Evolutionary conservation across 2,888 invertebrate species (phyloP).

Genomic region (Lordiphosa andalusiaca): DNA sequence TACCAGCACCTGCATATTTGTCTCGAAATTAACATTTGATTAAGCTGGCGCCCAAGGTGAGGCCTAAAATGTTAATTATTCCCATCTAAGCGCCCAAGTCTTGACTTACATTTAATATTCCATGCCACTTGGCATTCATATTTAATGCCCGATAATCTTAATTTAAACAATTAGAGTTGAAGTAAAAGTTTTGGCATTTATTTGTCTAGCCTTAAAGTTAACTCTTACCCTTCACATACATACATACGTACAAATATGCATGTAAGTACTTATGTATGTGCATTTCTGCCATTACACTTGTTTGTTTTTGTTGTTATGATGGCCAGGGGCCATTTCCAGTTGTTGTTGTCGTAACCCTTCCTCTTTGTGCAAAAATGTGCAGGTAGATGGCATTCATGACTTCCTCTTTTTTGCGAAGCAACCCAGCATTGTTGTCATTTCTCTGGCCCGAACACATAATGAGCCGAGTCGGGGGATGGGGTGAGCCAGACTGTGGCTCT

Average conservation of each 20-base stretch:
- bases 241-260: too few species aligned
- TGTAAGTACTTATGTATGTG: background rate
- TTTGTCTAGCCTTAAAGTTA: conserved; percentile 6
- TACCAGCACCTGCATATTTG: too few species aligned
- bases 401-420: conserved; percentile 37
- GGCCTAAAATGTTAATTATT: too few species aligned
- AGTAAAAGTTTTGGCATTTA: conserved; percentile 1
- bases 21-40: too few species aligned
- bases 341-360: conserved; percentile 21
- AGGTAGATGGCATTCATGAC: conserved; percentile 64
- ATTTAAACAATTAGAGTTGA: too few species aligned
- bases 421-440: conserved; percentile 38
- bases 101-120: too few species aligned
- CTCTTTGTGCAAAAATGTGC: conserved; percentile 49
- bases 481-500: background rate
- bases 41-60: too few species aligned
- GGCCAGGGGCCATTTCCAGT: conserved; percentile 11
- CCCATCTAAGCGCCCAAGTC: too few species aligned
- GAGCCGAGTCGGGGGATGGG: conserved; percentile 25
- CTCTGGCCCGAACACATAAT: conserved; percentile 67
- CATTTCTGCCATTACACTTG: background rate
- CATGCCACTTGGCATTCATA: too few species aligned
- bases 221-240: too few species aligned
- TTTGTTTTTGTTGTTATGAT: conserved; percentile 19
- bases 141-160: too few species aligned